Conservation (phyloP, 1,140 invertebrate species). For the Apocrypta bakeri region DNA sequence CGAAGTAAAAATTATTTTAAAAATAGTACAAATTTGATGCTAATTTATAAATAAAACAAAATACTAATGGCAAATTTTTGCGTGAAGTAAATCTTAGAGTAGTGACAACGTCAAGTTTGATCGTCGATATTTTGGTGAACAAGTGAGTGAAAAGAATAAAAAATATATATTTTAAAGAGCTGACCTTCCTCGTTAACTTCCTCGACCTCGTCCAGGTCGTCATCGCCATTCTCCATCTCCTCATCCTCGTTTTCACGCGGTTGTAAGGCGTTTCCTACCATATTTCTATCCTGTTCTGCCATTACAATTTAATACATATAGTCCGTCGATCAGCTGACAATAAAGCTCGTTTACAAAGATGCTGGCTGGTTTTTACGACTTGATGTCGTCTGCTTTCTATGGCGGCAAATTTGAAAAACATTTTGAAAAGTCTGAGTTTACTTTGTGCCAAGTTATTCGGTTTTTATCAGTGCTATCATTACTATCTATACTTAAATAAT, state of each 20-base stretch:
- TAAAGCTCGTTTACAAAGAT: conserved; percentile 25
- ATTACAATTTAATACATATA: conserved; percentile 4
- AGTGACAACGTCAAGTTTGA: conserved; percentile 28
- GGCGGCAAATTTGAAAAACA: not conserved
- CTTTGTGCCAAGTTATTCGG: not conserved
- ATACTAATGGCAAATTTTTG: conserved; percentile 12
- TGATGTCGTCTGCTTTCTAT: not conserved
- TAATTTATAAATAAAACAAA: conserved; percentile 16
- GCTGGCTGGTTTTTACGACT: not conserved
- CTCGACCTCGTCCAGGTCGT: conserved; percentile 63
- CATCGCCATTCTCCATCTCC: conserved; percentile 56
- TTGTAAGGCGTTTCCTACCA: conserved; percentile 60
- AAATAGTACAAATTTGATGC: not conserved
- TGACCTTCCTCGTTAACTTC: conserved; percentile 70
- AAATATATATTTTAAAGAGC: conserved; percentile 3
- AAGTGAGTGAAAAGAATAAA: not conserved
- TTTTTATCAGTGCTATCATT: too few relatives aligned
- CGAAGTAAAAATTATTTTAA: too few relatives aligned
- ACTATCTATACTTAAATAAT: too few relatives aligned
- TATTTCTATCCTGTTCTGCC: conserved; percentile 59
- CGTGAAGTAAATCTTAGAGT: conserved; percentile 20
- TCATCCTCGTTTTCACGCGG: conserved; percentile 60
- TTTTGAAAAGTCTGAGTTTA: not conserved
- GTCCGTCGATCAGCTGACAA: conserved; percentile 42
- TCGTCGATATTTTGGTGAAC: not conserved